phyloP scores from a whole-genome alignment of 2,888 invertebrate species.

The Deilephila porcellus region DNA sequence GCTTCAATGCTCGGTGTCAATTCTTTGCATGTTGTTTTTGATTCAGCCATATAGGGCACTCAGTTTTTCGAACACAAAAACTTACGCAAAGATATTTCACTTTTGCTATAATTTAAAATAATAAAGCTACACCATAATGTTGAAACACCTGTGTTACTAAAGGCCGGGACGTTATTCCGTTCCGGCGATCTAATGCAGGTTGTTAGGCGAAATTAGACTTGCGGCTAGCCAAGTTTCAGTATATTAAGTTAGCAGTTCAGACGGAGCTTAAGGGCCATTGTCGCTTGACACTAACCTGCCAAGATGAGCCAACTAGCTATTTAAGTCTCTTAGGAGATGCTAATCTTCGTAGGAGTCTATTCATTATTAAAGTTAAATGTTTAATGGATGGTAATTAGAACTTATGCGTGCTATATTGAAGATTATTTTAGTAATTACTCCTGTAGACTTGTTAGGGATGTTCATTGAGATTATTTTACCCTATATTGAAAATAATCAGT shows the following conservation, averaged over 20 bases:
- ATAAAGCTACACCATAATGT: too few species aligned
- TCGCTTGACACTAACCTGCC: not conserved
- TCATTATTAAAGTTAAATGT: not conserved
- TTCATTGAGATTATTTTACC: too few species aligned
- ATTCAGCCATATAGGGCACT: too few species aligned
- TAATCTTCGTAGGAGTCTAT: not conserved
- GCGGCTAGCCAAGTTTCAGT: not conserved
- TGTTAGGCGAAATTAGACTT: conserved; percentile 17
- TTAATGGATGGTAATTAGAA: not conserved
- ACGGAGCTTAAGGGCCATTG: conserved; percentile 1
- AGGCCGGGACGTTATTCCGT: not conserved
- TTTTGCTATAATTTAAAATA: too few species aligned
- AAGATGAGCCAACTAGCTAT: not conserved
- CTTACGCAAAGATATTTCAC: too few species aligned
- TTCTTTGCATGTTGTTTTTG: too few species aligned
- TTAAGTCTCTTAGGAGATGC: not conserved
- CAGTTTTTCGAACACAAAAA: too few species aligned
- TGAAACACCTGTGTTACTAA: not conserved
- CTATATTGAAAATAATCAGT: too few species aligned
- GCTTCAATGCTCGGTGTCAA: too few species aligned
- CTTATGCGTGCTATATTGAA: not conserved
- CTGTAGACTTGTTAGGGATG: too few species aligned
- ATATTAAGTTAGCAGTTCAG: conserved; percentile 17
- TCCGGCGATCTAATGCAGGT: conserved; percentile 2
- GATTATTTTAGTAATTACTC: too few species aligned